These are phyloP conservation scores for Platycnemis pennipes DNA, from an alignment of 2,888 invertebrate genomes.

Conservation along the genomic window DNA sequence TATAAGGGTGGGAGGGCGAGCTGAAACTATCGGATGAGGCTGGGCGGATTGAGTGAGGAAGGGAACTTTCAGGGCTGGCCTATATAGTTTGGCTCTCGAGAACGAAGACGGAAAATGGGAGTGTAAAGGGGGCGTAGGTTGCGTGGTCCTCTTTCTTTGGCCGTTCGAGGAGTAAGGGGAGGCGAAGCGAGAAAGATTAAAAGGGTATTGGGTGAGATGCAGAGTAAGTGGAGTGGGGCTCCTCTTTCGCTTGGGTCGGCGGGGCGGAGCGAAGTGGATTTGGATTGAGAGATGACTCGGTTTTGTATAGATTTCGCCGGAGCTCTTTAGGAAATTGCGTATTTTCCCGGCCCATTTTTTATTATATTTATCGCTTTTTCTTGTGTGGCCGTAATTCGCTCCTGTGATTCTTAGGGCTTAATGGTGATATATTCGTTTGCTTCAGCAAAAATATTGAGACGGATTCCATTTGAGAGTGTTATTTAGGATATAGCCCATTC, in stretches of 20 bases:
- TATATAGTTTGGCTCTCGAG: neutral
- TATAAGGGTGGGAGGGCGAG: neutral
- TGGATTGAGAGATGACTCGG: constrained; percentile 56
- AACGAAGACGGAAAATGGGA: too few species aligned
- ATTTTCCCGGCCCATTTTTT: constrained; percentile 39
- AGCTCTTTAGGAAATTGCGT: constrained; percentile 53
- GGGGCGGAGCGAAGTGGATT: constrained; percentile 56
- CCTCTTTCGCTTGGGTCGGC: neutral
- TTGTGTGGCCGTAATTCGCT: constrained; percentile 21
- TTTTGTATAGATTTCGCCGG: constrained; percentile 38
- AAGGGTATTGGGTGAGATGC: constrained; percentile 38
- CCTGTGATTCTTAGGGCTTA: neutral
- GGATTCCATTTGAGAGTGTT: neutral
- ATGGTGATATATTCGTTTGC: constrained; percentile 53
- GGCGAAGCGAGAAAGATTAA: constrained; percentile 52
- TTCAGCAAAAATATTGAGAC: constrained; percentile 4
- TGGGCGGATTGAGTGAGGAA: neutral
- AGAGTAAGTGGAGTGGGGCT: neutral
- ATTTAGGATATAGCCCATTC: neutral
- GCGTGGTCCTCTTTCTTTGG: neutral
- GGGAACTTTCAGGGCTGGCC: neutral
- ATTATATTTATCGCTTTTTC: constrained; percentile 51
- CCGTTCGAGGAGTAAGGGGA: constrained; percentile 7
- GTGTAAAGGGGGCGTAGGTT: neutral
- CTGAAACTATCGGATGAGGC: neutral